Evolutionary conservation across 1,140 invertebrate species (phyloP).

Genomic region (Platyscapa corneri): DNA sequence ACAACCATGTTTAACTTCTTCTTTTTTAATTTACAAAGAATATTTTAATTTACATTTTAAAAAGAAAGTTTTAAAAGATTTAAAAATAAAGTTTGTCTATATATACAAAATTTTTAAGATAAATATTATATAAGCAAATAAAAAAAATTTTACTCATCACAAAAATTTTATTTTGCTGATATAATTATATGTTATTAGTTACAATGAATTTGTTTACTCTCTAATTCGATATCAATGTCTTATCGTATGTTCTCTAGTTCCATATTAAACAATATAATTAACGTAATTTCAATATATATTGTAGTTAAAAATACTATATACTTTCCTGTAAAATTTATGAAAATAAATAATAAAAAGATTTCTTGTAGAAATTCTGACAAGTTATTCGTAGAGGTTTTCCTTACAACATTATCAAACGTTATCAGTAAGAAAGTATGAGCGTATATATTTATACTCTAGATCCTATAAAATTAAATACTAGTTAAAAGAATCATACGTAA

Average conservation of each 20-base stretch:
- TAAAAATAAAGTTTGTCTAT: neutral
- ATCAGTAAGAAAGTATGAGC: neutral
- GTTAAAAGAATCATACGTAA: too few species aligned
- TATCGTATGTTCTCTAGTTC: too few species aligned
- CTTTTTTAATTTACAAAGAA: too few species aligned
- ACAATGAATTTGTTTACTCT: neutral
- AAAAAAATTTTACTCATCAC: neutral
- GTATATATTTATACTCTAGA: conserved; percentile 13
- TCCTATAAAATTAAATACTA: neutral
- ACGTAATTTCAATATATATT: conserved; percentile 55
- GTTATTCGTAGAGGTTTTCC: neutral
- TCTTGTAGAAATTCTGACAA: too few species aligned
- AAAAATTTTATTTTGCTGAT: neutral
- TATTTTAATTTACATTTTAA: too few species aligned
- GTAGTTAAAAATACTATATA: too few species aligned
- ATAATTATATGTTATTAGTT: conserved; percentile 42
- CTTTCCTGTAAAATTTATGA: too few species aligned
- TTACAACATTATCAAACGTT: neutral
- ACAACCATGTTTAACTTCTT: too few species aligned
- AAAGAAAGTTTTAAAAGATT: too few species aligned
- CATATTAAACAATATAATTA: conserved; percentile 25
- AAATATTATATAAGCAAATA: too few species aligned
- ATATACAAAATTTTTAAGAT: neutral
- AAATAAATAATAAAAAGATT: too few species aligned
- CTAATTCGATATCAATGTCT: neutral